A percentile compares a stretch with the other conserved stretches of the same genome.
Conservation (phyloP, 2,888 invertebrate genomes). For the Chironomus riparius region DNA sequence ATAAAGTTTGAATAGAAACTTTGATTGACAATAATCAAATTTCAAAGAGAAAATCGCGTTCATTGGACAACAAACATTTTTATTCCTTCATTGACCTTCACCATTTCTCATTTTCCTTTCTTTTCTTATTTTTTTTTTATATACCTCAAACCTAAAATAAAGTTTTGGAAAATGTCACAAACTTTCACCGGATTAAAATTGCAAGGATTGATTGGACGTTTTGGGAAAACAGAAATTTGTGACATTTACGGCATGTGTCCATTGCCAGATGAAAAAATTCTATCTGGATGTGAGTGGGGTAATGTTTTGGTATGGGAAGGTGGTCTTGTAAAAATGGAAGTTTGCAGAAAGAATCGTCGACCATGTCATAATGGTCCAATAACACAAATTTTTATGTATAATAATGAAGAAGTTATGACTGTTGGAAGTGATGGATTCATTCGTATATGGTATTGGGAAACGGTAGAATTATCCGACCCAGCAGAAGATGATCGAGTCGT, state of each 20-base stretch:
- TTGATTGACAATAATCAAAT: too few relatives aligned
- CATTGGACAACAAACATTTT: conserved; percentile 24
- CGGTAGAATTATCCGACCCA: conserved; percentile 79
- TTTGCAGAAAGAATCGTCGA: conserved; percentile 59
- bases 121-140: too few relatives aligned
- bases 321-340: conserved; percentile 76
- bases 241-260: conserved; percentile 77
- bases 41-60: too few relatives aligned
- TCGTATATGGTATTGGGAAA: conserved; percentile 82
- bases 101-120: conserved; percentile 40
- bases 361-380: conserved; percentile 68
- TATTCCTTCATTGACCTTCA: conserved; percentile 60
- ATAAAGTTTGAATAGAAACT: too few relatives aligned
- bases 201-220: conserved; percentile 78
- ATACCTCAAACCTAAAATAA: too few relatives aligned
- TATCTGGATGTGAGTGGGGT: conserved; percentile 86
- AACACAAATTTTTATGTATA: conserved; percentile 36
- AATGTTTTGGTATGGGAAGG: conserved; percentile 88
- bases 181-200: conserved; percentile 89
- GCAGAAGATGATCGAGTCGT: conserved; percentile 70
- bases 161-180: conserved; percentile 83
- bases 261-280: conserved; percentile 80
- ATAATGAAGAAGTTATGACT: conserved; percentile 38
- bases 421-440: conserved; percentile 66
- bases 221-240: conserved; percentile 86